Evolutionary conservation across 2,797 vertebrate genomes (phyloP).

Genomic region (Hirundo rustica): DNA sequence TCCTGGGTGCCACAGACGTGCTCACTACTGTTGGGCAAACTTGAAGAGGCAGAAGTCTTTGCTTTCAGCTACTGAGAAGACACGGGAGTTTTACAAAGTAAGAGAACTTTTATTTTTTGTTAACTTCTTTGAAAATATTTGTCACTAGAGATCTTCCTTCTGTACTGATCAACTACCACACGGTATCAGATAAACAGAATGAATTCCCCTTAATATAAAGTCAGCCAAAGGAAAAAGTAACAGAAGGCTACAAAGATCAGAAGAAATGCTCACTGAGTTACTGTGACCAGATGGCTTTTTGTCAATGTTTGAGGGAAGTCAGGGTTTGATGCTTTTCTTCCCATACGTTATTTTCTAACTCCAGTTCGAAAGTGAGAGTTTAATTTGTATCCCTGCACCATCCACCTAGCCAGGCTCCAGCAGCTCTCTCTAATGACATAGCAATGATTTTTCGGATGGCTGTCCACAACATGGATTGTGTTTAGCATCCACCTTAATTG

Average conservation of each 20-base stretch:
- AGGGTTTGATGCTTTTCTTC: neutral
- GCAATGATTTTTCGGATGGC: neutral
- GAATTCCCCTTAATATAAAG: neutral
- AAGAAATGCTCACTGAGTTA: neutral
- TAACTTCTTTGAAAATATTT: neutral
- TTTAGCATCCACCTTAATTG: neutral
- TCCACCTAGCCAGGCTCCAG: neutral
- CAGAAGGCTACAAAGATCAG: neutral
- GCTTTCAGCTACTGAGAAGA: neutral
- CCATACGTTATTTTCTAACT: neutral
- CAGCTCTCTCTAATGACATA: neutral
- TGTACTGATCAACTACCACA: neutral
- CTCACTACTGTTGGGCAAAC: neutral
- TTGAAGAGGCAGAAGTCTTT: neutral
- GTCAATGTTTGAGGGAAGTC: neutral
- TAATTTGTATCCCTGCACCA: slow-evolving; percentile 38
- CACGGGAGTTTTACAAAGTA: neutral
- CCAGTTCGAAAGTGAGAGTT: neutral
- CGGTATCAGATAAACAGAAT: neutral
- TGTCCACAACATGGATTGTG: neutral
- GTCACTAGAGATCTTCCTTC: neutral
- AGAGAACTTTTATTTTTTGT: neutral
- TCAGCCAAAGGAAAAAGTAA: neutral
- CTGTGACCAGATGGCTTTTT: neutral
- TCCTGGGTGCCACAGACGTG: neutral